Percentiles rank a stretch among this genome's conserved stretches.
These are phyloP conservation scores for Xylocampa areola DNA, from an alignment of 2,888 invertebrate genomes.

Conservation along the genomic window DNA sequence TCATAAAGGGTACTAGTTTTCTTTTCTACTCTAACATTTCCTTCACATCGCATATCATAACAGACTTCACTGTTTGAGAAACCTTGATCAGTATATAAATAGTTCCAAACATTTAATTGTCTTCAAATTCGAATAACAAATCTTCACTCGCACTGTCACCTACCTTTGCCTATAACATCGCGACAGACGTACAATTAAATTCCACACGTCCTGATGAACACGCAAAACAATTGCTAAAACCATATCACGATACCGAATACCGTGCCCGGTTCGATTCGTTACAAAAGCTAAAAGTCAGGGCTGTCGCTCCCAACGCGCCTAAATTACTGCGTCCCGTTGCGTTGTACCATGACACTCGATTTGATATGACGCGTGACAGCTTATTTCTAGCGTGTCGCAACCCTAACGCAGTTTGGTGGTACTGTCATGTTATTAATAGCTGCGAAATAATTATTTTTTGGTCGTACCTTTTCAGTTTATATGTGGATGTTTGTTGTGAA, in stretches of 20 bases:
- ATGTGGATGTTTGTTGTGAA: slow-evolving; percentile 12
- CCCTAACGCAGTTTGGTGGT: slow-evolving; percentile 46
- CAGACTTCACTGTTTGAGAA: too few species aligned
- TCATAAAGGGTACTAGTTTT: neutral
- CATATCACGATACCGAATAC: slow-evolving; percentile 45
- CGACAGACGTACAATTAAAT: slow-evolving; percentile 55
- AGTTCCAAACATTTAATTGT: too few species aligned
- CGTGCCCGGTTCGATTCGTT: slow-evolving; percentile 53
- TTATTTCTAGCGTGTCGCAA: slow-evolving; percentile 62
- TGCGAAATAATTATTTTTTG: slow-evolving; percentile 49
- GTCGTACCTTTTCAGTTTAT: slow-evolving; percentile 13
- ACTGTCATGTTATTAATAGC: slow-evolving; percentile 50
- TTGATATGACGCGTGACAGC: slow-evolving; percentile 68
- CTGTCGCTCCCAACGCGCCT: slow-evolving; percentile 56
- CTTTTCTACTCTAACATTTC: neutral
- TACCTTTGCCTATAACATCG: slow-evolving; percentile 14
- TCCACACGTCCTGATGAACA: slow-evolving; percentile 46
- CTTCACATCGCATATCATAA: too few species aligned
- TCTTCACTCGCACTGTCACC: slow-evolving; percentile 13
- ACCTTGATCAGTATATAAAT: too few species aligned
- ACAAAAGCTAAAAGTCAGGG: slow-evolving; percentile 56
- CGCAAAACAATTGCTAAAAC: slow-evolving; percentile 56
- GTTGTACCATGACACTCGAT: slow-evolving; percentile 62
- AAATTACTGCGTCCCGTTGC: slow-evolving; percentile 67
- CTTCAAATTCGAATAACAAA: too few species aligned